A percentile compares a stretch with the other conserved stretches of the same genome.
phyloP scores from a whole-genome alignment of 2,797 vertebrate genomes.

The Microchirus variegatus region DNA sequence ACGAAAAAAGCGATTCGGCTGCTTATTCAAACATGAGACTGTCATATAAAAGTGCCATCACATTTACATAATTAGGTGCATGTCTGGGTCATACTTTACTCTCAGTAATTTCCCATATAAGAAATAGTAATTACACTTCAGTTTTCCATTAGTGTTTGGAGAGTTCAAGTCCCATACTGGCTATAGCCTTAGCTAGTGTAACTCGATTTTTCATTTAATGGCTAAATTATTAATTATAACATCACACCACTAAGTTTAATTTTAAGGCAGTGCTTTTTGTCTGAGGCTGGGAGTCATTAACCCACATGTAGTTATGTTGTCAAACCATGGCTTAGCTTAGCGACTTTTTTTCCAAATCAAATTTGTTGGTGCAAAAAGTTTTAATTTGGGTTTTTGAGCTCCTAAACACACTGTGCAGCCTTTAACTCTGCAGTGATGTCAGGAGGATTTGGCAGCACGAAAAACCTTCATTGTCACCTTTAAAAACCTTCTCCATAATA shows the following conservation, averaged over 20 bases:
- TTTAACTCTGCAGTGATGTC: conserved; percentile 3
- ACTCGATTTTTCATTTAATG: neutral
- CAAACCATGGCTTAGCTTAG: neutral
- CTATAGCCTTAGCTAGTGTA: neutral
- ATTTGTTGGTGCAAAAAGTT: neutral
- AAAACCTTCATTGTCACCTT: conserved; percentile 24
- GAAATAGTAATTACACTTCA: neutral
- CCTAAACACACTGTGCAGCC: conserved; percentile 2
- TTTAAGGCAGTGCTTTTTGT: neutral
- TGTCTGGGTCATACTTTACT: neutral
- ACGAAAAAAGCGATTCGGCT: too few species aligned
- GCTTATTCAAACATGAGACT: neutral
- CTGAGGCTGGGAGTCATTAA: neutral
- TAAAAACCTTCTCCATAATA: conserved; percentile 21
- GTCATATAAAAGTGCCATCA: neutral
- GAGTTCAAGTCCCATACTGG: neutral
- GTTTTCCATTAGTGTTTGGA: conserved; percentile 5
- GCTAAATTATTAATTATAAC: neutral
- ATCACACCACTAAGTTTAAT: neutral
- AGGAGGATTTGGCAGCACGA: conserved; percentile 11
- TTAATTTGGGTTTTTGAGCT: neutral
- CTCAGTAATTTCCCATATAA: neutral
- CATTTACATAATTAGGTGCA: neutral
- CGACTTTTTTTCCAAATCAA: neutral
- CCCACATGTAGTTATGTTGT: neutral